Base-by-base conservation (phyloP, 1,140 invertebrate species). In the Heliconius congener region DNA sequence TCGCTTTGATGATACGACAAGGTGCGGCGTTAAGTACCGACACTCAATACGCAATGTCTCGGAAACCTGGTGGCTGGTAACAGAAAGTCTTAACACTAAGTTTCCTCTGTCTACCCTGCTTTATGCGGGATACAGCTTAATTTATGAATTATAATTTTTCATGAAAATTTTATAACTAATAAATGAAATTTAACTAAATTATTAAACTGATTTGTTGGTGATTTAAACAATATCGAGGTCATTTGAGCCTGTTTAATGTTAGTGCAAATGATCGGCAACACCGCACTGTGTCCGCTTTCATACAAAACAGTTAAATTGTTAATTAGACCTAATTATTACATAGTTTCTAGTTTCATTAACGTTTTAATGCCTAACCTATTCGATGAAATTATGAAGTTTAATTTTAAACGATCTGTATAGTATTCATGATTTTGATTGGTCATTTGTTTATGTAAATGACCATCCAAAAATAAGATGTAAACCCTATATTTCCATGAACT, bases 311-410 rank as follows among this genome's bases (percentile, higher is more conserved):
- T 66, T 66, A 27, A 66, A 66, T 66, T 13, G 30, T 66, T 66
- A 66, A 66, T 66, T 66, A 66, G 9, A 66, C 11, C 23, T 66
- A 66, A 66, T 66, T 27, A 66, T 66, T 66, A 66, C 60, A n/a
- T 66, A 30, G 27, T 66, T 30, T 66, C 60, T 66, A 66, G 60
- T 66, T 66, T 30, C 27, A 66, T 30, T 46, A 66, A 30, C 8
- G 57, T 9, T 2, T 37, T 37, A 37, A 37, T 37, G 34, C 34
- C 34, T 34, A 34, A 34, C 34, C 34, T 66, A 13, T 30, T 66
- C 23, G 2, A 1, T 13, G 27, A 66, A 66, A 27, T 66, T 30
- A 66, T 66, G 9, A 66, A 66, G 30, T 66, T 66, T 27, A 60
- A 60, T 60, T 60, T 27, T 60, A 23, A 19, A 60, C 9, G 8